Evolutionary conservation across 1,140 invertebrate species (phyloP), one percentile per base, ranked within the genome.

Genomic region (Pseudomyrmex cubaensis): DNA sequence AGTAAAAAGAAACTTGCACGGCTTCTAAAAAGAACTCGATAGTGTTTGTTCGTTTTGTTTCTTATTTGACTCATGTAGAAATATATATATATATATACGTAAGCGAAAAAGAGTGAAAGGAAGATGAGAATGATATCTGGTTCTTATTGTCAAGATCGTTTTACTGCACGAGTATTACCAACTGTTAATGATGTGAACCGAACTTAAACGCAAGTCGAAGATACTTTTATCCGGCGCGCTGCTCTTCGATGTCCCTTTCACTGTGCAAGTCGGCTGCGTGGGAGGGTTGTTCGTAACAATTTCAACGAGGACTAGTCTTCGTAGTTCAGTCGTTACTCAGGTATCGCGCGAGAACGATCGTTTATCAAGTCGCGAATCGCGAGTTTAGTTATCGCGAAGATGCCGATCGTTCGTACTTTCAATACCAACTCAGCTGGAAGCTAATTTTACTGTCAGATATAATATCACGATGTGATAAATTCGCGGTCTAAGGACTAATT

Each of bases 181-280:
- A 64, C 17, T 35, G 56, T 46, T 35, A 13, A 52, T 83, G 62
- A 59, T 75, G 86, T 85, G 86, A 85, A 80, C 76, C 46, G 46
- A 35, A 67, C 87, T 85, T 85, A 76, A 35, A 78, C 64, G 56
- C 20, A 56, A 85, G 84, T 59, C 78, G 57, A 89, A 85, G 87
- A 85, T 90, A 90, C 87, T 86, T 87, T 83, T 89, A 88, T 90
- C 64, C 84, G 74, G 7, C 52, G 44, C 85, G 44, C 85, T 82
- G 90, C 75, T 89, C 86, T 84, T 78, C 73, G 89, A 90, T 90
- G 87, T 92, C 89, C 92, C 91, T 92, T 92, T 92, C 91, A 92
- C 91, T 91, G 35, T 35, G 84, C 63, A 77, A 88, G 90, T 82
- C 82, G 82, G 48, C 82, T 88, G 91, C 88, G 91, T 92, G 92